These are phyloP conservation scores for Eupithecia dodoneata DNA, from an alignment of 2,888 invertebrate species.

Conservation along the genomic window DNA sequence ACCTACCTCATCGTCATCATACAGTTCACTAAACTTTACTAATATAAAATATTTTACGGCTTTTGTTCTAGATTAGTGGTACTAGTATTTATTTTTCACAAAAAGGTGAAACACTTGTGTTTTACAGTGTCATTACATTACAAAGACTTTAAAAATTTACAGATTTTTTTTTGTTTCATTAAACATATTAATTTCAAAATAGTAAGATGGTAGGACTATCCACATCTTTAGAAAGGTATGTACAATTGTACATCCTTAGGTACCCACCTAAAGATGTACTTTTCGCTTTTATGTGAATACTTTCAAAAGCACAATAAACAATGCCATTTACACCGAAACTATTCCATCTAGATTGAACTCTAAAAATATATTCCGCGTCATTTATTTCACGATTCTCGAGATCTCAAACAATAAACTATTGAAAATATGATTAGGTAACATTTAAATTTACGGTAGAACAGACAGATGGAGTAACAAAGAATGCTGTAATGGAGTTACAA, in stretches of 20 bases:
- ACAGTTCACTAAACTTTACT: conserved; percentile 36
- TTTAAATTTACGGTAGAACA: conserved; percentile 27
- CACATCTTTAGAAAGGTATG: no score
- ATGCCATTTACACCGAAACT: conserved; percentile 26
- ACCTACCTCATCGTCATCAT: conserved; percentile 44
- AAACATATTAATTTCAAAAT: no score
- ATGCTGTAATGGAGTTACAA: conserved; percentile 23
- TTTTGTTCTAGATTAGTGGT: not conserved
- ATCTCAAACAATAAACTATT: conserved; percentile 47
- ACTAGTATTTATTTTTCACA: no score
- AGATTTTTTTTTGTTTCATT: no score
- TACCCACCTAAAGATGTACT: not conserved
- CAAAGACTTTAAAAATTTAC: no score
- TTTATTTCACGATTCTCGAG: conserved; percentile 42
- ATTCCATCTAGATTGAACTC: conserved; percentile 26
- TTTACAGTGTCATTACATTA: no score
- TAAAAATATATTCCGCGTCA: conserved; percentile 41
- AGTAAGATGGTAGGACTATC: no score
- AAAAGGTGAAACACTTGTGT: no score
- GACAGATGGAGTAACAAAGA: conserved; percentile 22
- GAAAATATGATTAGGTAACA: conserved; percentile 31
- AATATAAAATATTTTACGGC: not conserved
- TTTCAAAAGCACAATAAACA: conserved; percentile 27
- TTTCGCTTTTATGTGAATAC: not conserved
- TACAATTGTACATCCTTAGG: not conserved